Evolutionary conservation across 2,888 invertebrate species (phyloP).

Genomic region (Cheilosia pagana): DNA sequence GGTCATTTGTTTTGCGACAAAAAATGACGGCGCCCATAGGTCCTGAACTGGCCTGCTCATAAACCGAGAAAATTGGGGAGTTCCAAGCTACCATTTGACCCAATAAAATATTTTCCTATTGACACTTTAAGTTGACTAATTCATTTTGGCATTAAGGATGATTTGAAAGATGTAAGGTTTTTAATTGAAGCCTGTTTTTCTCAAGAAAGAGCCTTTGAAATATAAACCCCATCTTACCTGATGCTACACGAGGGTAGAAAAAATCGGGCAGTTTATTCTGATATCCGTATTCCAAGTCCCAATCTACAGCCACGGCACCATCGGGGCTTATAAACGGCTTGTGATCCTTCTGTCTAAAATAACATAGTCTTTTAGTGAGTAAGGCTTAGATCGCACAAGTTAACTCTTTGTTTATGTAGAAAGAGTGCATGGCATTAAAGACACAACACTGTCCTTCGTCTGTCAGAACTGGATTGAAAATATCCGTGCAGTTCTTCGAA

Average conservation of each 20-base stretch:
- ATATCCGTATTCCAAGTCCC: constrained; percentile 90
- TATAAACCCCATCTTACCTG: constrained; percentile 82
- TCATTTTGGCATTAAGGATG: no score
- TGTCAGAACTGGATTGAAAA: constrained; percentile 90
- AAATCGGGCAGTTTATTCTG: constrained; percentile 84
- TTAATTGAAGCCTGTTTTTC: no score
- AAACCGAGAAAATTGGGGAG: no score
- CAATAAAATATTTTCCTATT: no score
- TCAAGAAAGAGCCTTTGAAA: neutral
- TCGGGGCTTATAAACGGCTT: constrained; percentile 2
- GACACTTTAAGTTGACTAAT: no score
- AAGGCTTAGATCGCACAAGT: neutral
- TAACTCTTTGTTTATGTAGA: constrained; percentile 86
- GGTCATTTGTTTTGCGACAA: no score
- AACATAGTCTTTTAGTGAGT: neutral
- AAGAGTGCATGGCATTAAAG: constrained; percentile 90
- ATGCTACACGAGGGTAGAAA: constrained; percentile 85
- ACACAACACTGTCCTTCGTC: constrained; percentile 94
- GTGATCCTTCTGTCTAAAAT: constrained; percentile 12
- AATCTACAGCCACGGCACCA: constrained; percentile 87
- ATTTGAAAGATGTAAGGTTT: no score
- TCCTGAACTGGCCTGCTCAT: no score
- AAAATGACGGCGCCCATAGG: no score
- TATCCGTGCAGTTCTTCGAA: constrained; percentile 86
- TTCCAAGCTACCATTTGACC: no score